phyloP scores from a whole-genome alignment of 2,797 vertebrate genomes.

The Chaetodon trifasciatus region DNA sequence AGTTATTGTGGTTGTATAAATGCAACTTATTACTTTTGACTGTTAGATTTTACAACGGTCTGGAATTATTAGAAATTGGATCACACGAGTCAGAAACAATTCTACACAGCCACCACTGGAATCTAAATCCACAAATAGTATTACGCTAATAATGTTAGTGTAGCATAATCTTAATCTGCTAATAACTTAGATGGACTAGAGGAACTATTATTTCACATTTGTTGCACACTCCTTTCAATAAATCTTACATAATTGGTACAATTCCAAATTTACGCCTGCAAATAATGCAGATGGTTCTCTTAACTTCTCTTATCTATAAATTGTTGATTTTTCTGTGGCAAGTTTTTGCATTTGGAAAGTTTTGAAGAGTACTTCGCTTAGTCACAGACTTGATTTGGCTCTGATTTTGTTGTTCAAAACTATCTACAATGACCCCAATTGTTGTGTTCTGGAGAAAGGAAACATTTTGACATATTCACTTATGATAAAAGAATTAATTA shows the following conservation, averaged over 20 bases:
- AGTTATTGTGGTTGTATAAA: too few species aligned
- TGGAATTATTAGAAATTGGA: too few species aligned
- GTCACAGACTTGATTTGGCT: background rate
- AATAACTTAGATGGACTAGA: background rate
- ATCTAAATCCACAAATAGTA: too few species aligned
- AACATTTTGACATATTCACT: background rate
- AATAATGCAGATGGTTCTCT: background rate
- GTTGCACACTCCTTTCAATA: background rate
- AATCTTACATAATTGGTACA: background rate
- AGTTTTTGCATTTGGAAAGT: constrained; percentile 1
- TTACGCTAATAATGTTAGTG: too few species aligned
- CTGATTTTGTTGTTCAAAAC: background rate
- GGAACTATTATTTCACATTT: background rate
- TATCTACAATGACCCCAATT: background rate
- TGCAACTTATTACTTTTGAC: too few species aligned
- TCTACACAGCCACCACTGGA: too few species aligned
- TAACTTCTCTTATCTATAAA: too few species aligned
- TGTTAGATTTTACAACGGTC: too few species aligned
- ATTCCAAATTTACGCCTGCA: background rate
- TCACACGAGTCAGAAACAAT: too few species aligned
- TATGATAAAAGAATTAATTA: background rate
- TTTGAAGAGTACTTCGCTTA: background rate
- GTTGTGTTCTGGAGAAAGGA: background rate
- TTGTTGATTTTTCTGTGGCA: constrained; percentile 8
- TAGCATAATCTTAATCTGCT: too few species aligned